phyloP scores from a whole-genome alignment of 2,888 invertebrate species.

The Drosophila anomalata region DNA sequence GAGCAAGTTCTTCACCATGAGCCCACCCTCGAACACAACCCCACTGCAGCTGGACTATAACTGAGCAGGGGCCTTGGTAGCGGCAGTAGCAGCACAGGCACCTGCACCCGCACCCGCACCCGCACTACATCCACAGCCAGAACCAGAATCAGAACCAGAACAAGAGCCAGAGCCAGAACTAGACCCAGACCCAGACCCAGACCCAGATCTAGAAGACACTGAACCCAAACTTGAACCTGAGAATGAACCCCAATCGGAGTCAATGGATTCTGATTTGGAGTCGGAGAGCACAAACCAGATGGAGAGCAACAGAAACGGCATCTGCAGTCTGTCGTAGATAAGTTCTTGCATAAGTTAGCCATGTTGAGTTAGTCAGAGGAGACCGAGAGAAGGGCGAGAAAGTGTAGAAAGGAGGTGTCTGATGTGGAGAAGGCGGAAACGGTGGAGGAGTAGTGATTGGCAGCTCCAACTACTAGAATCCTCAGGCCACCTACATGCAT shows the following conservation, averaged over 20 bases:
- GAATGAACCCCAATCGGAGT: neutral
- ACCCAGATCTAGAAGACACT: neutral
- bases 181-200: neutral
- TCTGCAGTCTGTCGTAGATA: conserved; percentile 17
- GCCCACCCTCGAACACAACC: conserved; percentile 31
- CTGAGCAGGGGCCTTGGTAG: conserved; percentile 17
- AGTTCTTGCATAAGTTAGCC: conserved; percentile 7
- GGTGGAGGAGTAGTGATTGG: neutral
- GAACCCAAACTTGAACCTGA: neutral
- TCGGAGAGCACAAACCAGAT: conserved; percentile 17
- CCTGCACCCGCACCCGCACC: conserved; percentile 11
- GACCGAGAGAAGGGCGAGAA: no score
- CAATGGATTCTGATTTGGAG: neutral
- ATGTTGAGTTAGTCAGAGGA: neutral
- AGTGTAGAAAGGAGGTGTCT: conserved; percentile 1
- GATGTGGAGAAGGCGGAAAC: neutral
- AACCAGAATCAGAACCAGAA: neutral
- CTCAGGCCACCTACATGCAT: neutral
- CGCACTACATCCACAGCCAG: conserved; percentile 4
- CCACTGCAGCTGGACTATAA: neutral
- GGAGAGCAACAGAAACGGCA: conserved; percentile 6
- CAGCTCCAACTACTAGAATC: neutral
- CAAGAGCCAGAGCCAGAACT: neutral
- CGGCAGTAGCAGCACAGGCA: conserved; percentile 8
- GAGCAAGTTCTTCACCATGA: conserved; percentile 81